phyloP scores from a whole-genome alignment of 2,888 invertebrate species.

The Diarsia rubi region DNA sequence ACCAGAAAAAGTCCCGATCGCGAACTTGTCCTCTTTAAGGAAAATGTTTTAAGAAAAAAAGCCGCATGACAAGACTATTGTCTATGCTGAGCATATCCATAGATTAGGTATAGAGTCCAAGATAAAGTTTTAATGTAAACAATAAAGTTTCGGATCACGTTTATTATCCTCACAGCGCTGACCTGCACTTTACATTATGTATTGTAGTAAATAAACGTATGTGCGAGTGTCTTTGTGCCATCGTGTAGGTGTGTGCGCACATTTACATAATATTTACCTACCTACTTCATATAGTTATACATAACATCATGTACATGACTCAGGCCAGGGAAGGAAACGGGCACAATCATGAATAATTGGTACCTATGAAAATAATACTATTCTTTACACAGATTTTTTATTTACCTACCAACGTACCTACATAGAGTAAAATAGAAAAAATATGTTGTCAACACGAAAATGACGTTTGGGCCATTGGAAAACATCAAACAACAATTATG shows the following conservation, averaged over 20 bases:
- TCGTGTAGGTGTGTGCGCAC: slow-evolving; percentile 28
- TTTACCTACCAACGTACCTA: neutral
- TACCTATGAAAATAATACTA: slow-evolving; percentile 26
- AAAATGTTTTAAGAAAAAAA: slow-evolving; percentile 9
- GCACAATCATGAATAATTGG: slow-evolving; percentile 48
- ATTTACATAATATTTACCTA: slow-evolving; percentile 61
- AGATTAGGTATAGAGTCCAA: slow-evolving; percentile 20
- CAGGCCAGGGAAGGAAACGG: slow-evolving; percentile 64
- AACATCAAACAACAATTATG: slow-evolving; percentile 9
- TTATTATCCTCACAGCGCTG: slow-evolving; percentile 45
- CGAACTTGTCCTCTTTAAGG: neutral
- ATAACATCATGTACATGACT: slow-evolving; percentile 53
- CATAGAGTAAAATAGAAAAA: neutral
- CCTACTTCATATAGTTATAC: slow-evolving; percentile 36
- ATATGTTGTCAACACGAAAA: neutral
- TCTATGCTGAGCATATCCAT: slow-evolving; percentile 5
- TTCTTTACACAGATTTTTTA: slow-evolving; percentile 8
- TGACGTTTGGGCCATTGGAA: slow-evolving; percentile 1
- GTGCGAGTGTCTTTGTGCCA: slow-evolving; percentile 23
- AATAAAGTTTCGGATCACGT: slow-evolving; percentile 55
- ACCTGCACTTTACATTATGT: slow-evolving; percentile 48
- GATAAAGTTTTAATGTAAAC: slow-evolving; percentile 35
- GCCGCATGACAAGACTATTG: neutral
- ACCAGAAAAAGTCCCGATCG: slow-evolving; percentile 1
- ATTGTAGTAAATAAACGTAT: slow-evolving; percentile 35